These are phyloP conservation scores for Zosterops hypoxanthus DNA, from an alignment of 2,113 vertebrate genomes.

Conservation along the genomic window DNA sequence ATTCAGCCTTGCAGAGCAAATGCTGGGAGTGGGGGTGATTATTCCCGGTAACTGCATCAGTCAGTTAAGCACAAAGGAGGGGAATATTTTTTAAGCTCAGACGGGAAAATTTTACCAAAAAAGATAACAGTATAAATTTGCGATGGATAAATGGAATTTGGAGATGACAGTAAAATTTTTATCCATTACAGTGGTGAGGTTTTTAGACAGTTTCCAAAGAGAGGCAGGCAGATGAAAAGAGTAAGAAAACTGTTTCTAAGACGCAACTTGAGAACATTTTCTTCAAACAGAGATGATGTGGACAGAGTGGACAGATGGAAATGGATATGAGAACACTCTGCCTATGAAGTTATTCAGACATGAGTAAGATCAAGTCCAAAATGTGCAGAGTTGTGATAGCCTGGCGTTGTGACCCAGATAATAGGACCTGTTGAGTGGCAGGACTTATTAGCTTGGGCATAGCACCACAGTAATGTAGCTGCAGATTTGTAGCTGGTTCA, in stretches of 20 bases:
- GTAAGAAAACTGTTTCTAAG: neutral
- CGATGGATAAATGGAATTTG: neutral
- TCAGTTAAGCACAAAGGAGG: neutral
- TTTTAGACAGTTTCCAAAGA: neutral
- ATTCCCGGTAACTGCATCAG: neutral
- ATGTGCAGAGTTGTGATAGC: neutral
- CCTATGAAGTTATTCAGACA: neutral
- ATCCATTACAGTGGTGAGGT: neutral
- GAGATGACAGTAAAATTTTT: neutral
- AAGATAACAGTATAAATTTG: neutral
- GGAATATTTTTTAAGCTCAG: neutral
- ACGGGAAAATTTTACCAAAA: neutral
- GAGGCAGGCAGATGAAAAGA: fast-evolving
- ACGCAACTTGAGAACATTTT: neutral
- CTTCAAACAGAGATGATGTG: neutral
- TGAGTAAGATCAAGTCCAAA: neutral
- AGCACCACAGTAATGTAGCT: neutral
- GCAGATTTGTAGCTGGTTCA: neutral
- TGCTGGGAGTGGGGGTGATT: neutral
- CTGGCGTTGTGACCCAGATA: neutral
- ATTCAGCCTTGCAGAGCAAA: neutral
- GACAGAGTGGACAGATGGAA: neutral
- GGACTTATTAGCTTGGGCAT: neutral
- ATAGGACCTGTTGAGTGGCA: neutral
- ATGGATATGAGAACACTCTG: neutral